phyloP scores from a whole-genome alignment of 2,888 invertebrate species.

The Acanthosepion esculentum region DNA sequence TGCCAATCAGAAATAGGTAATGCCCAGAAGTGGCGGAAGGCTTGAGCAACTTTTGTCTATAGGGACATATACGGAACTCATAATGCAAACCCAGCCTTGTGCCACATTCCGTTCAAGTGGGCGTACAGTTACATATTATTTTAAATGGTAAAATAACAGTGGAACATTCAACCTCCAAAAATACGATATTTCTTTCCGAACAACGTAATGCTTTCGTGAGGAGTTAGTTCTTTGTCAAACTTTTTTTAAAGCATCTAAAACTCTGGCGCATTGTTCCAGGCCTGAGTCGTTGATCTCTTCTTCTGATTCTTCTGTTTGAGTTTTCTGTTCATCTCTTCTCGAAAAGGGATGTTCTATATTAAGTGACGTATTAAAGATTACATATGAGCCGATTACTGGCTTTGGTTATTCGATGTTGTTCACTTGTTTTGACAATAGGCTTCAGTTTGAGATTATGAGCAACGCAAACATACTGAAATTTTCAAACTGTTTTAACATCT shows the following conservation, averaged over 20 bases:
- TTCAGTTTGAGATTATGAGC: background rate
- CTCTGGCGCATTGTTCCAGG: background rate
- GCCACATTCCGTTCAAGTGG: too few relatives aligned
- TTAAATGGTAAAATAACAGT: too few relatives aligned
- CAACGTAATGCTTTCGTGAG: too few relatives aligned
- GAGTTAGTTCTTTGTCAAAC: background rate
- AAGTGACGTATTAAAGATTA: constrained; percentile 33
- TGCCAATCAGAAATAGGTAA: too few relatives aligned
- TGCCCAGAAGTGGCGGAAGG: too few relatives aligned
- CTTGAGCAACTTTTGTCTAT: too few relatives aligned
- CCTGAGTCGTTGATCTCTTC: background rate
- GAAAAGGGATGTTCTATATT: background rate
- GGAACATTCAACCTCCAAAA: background rate
- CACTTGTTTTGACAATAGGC: background rate
- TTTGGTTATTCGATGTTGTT: background rate
- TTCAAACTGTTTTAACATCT: background rate
- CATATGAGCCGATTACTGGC: constrained; percentile 15
- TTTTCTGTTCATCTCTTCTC: background rate
- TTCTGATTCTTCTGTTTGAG: background rate
- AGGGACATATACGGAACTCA: too few relatives aligned
- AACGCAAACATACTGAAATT: background rate
- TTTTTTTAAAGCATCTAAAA: background rate
- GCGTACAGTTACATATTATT: too few relatives aligned
- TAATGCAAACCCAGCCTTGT: too few relatives aligned
- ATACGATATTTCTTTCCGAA: background rate